Base-by-base conservation (phyloP, 2,797 vertebrate genomes). In the Muscicapa comitata region DNA sequence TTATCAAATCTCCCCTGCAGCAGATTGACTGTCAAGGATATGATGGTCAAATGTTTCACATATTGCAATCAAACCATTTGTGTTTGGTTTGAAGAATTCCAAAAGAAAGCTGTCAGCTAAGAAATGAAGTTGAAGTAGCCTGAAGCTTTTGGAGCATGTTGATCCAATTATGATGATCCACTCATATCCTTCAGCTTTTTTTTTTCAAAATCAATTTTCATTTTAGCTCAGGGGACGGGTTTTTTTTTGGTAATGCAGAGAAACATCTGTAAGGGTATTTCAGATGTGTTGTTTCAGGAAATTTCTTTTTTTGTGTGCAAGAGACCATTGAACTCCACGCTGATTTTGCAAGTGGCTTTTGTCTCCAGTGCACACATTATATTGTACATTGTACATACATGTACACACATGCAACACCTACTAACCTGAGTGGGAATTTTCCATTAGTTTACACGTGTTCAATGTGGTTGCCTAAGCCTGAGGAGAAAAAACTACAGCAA, bases 121-220 rank as follows among this genome's bases (percentile, higher is more conserved):
- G 96, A 97, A 97, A 98, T 97, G 93, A 98, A 97, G 96, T 94
- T 76, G 86, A 95, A 97, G 95, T 97, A 90, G 95, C 96, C 97
- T 75, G 97, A 93, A 98, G 97, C 95, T 95, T 96, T 96, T 93
- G 91, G 88, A 96, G 88, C 96, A 97, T 97, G 95, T 97, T 98
- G 97, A 98, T 98, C 97, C 96, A 98, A 97, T 98, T 98, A 98
- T 90, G 90, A 97, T 97, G 96, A 97, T 97, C 97, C 94, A 94
- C 91, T 97, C 96, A 97, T 97, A 97, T 97, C 96, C 95, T 97
- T 96, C 96, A 97, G 94, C 85, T 89, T 96, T 93, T 88, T 73
- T 89, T 96, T 95, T 91, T 93, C 93, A 96, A 98, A 98, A 97
- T 98, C 97, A 97, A 97, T 98, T 98, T 98, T 97, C 96, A 96